Percentiles rank a stretch among this genome's conserved stretches.
Evolutionary conservation across 2,888 invertebrate genomes (phyloP).

Genomic region (Fragum whitleyi): DNA sequence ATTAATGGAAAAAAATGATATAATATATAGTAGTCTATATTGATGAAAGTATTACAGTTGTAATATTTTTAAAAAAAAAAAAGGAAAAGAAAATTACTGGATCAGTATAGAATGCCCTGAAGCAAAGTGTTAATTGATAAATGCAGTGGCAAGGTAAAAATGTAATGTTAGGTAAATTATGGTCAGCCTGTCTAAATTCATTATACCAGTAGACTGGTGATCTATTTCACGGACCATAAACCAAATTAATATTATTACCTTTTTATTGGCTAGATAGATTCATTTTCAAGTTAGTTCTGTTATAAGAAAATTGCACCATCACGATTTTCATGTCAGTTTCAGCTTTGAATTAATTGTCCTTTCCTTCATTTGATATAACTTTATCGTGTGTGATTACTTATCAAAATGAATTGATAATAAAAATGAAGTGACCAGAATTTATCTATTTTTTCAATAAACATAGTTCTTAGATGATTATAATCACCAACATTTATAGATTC

Average conservation of each 20-base stretch:
- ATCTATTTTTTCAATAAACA: too few relatives aligned
- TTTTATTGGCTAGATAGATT: constrained; percentile 19
- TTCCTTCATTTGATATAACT: too few relatives aligned
- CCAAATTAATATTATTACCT: constrained; percentile 12
- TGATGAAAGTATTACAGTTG: too few relatives aligned
- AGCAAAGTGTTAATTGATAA: constrained; percentile 16
- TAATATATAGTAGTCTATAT: too few relatives aligned
- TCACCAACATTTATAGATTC: too few relatives aligned
- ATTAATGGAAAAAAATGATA: too few relatives aligned
- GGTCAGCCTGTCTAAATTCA: constrained; percentile 28
- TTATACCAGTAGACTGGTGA: constrained; percentile 14
- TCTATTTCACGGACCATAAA: constrained; percentile 22
- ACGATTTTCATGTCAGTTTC: constrained; percentile 7
- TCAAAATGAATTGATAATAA: too few relatives aligned
- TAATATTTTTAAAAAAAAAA: too few relatives aligned
- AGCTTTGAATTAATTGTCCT: background rate
- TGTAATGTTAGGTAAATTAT: constrained; percentile 18
- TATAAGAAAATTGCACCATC: background rate
- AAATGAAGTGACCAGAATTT: too few relatives aligned
- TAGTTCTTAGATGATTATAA: too few relatives aligned
- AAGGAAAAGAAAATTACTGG: too few relatives aligned
- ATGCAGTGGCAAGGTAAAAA: background rate
- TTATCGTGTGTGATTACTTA: too few relatives aligned
- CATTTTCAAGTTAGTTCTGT: constrained; percentile 14
- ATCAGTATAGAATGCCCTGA: background rate